Base-by-base conservation (phyloP, 2,888 invertebrate species). In the Dynastes hyllus region DNA sequence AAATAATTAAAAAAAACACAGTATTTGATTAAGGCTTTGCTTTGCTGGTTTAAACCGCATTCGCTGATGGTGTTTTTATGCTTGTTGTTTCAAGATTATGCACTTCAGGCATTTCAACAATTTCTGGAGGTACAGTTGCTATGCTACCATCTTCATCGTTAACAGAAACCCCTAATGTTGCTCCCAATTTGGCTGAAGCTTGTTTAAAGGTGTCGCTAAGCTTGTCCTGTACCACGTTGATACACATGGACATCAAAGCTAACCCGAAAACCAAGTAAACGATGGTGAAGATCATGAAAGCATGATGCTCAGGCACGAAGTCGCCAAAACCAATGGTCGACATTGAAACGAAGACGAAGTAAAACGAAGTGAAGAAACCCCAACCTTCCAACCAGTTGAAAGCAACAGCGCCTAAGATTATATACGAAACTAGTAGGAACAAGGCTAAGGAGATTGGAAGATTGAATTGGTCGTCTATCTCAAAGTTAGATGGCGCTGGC, bases 281-380 rank as follows among this genome's bases (percentile, higher is more conserved):
- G 85, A 98, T 97, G 53, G 97, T 96, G 77, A 95, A 92, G 91
- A 98, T 95, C 94, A 98, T 96, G 84, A 92, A 93, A 83, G 93
- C 91, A 89, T 97, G 95, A 78, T 87, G 81, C 87, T 95, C 92
- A 0, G 98, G 98, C 0, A 97, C 95, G 81, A 95, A 92, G 89
- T 98, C 98, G 2, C 98, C 98, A 84, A 98, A 96, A n/a, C 98
- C 98, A 79, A 99, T 98, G 0, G 98, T 99, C 0, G 97, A 96
- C 93, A 98, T 96, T 0, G 98, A 97, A 84, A 98, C 96, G 87
- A 98, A 98, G 3, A 98, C 96, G 88, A 98, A 99, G 89, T 99
- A 99, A 88, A 99, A 97, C 0, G 98, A 94, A 80, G 97, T 96
- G 85, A 98, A 95, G 88, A 97, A 96, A n/a, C 92, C 92, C 98